A percentile compares a stretch with the other conserved stretches of the same genome.
phyloP scores from a whole-genome alignment of 2,113 vertebrate genomes.

The Daphoenositta chrysoptera region DNA sequence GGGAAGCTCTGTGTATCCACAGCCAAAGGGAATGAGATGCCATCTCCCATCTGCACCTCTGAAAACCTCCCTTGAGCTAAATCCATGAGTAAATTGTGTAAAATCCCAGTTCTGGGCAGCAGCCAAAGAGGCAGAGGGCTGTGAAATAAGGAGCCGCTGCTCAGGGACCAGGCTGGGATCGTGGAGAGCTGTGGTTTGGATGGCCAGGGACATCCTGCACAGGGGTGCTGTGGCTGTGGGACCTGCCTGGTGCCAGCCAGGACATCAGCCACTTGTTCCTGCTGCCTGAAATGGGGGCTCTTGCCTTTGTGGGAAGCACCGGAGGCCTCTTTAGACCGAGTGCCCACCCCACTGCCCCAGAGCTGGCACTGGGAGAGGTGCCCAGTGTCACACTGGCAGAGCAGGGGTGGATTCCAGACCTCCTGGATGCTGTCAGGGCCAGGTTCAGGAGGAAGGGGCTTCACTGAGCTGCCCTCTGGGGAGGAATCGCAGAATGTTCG shows the following conservation, averaged over 20 bases:
- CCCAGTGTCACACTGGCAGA: background rate
- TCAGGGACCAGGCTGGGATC: fast-evolving
- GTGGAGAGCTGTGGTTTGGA: fast-evolving
- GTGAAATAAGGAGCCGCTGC: background rate
- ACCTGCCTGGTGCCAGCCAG: background rate
- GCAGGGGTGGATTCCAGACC: background rate
- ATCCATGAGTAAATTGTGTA: background rate
- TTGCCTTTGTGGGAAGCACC: background rate
- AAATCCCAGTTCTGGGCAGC: background rate
- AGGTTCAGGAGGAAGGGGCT: background rate
- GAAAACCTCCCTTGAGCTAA: background rate
- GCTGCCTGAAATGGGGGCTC: background rate
- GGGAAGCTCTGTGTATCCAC: background rate
- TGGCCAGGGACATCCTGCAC: background rate
- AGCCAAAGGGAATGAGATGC: background rate
- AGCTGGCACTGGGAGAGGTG: background rate
- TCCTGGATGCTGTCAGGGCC: background rate
- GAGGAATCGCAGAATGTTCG: background rate
- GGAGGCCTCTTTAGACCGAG: fast-evolving
- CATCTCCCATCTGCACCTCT: background rate
- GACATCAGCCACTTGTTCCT: background rate
- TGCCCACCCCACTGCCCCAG: background rate
- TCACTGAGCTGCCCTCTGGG: background rate
- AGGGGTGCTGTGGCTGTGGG: background rate
- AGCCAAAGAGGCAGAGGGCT: background rate